Evolutionary conservation across 2,113 vertebrate species (phyloP), one percentile per base, ranked within the genome.

Genomic region (Pimephales promelas): DNA sequence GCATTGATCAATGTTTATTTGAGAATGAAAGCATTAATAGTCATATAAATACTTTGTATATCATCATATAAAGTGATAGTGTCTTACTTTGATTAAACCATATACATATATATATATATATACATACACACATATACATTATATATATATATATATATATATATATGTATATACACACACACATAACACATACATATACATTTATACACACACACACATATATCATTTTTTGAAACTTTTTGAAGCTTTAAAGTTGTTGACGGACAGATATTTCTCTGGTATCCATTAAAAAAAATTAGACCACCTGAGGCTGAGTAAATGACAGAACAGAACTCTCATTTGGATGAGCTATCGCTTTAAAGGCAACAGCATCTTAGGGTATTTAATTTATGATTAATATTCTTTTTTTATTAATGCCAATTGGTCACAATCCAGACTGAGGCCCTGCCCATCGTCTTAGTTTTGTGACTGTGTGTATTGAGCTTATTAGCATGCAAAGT

Each of bases 401-500:
- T 40, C 40, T 9, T 40, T 40, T 9, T 40, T 40, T 40, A 40
- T 40, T 40, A 40, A 59, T 59, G 31, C 22, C 26, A n/a, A 28
- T 8, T 45, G 56, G 7, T 26, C 56, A 59, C 36, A 61, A 78
- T 78, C 22, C 34, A 4, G 8, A 40, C 8, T n/a, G 9, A 43
- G n/a, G 34, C 36, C 54, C 43, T 56, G 10, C 56, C n/a, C 76
- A 79, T 79, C 2, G 5, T 16, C 16, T 45, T 61, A 20, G n/a
- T 18, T 45, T 49, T 40, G 20, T 26, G 34, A 79, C 18, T 61
- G 76, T n/a, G n/a, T 13, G 74, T 61, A 26, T 79, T 61, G 14
- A 64, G 57, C 18, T 62, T 59, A 77, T 79, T 79, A 61, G 16
- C 56, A 79, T 79, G 56, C 61, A 62, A 66, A 79, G 78, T 79